Conservation (phyloP, 23 tunicate species). For the Halocynthia aurantium region DNA sequence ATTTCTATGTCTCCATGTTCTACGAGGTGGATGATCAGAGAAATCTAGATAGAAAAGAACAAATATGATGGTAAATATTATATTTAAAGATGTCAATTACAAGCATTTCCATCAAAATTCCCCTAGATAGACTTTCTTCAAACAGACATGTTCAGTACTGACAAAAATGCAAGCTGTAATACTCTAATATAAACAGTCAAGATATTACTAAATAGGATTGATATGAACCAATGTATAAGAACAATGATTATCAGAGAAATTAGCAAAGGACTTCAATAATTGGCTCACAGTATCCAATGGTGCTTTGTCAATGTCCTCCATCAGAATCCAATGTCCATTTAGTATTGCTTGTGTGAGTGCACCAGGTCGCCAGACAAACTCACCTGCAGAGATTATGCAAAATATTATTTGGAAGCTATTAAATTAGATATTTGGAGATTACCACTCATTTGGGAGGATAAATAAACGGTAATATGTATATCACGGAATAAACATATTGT, state of each 20-base stretch:
- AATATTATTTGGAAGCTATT: background rate
- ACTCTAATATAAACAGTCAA: background rate
- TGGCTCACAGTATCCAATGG: constrained; percentile 79
- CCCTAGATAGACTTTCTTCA: too few species aligned
- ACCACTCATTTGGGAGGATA: background rate
- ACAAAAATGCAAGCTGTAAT: too few species aligned
- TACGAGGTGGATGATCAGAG: too few species aligned
- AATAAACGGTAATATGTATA: background rate
- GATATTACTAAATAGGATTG: background rate
- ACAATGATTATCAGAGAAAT: too few species aligned
- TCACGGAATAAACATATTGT: too few species aligned
- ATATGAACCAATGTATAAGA: background rate
- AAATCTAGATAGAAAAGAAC: too few species aligned
- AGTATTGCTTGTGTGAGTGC: constrained; percentile 67
- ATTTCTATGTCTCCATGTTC: too few species aligned
- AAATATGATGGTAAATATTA: too few species aligned
- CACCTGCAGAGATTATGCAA: constrained; percentile 29
- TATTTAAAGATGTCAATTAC: background rate
- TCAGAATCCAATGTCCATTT: constrained; percentile 82
- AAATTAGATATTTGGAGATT: background rate
- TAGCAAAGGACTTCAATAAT: background rate
- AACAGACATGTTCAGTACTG: too few species aligned
- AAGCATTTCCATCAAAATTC: constrained; percentile 5
- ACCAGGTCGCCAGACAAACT: constrained; percentile 88
- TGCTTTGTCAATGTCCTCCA: constrained; percentile 95